Percentiles rank a stretch among this genome's conserved stretches.
These are phyloP conservation scores for Scaptomyza tumidula DNA, from an alignment of 2,888 invertebrate species.

Conservation along the genomic window DNA sequence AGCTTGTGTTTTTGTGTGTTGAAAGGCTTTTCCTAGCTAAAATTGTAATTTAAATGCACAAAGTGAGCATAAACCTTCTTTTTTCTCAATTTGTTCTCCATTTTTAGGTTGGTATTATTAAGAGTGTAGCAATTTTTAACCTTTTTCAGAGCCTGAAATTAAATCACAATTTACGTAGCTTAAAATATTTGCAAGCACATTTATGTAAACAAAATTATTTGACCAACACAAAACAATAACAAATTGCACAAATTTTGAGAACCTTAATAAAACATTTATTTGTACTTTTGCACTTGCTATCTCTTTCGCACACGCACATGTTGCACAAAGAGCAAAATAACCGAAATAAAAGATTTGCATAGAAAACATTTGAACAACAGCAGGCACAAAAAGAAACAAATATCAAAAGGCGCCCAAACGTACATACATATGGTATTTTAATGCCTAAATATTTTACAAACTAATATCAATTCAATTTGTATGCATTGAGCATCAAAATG, in stretches of 20 bases:
- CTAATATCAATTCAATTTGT: constrained; percentile 77
- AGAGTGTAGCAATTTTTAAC: not conserved
- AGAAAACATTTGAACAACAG: constrained; percentile 14
- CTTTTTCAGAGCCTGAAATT: no score
- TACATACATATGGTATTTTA: constrained; percentile 46
- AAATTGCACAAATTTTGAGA: not conserved
- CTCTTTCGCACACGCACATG: constrained; percentile 21
- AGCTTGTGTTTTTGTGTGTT: not conserved
- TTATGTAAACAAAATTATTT: not conserved
- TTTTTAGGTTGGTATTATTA: not conserved
- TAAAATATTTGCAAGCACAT: not conserved
- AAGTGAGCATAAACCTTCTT: not conserved
- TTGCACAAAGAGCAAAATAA: constrained; percentile 1
- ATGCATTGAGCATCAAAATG: constrained; percentile 64
- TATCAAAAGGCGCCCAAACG: constrained; percentile 5
- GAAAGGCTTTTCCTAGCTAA: not conserved
- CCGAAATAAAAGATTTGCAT: not conserved
- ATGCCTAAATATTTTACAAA: constrained; percentile 73
- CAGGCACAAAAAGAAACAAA: constrained; percentile 15
- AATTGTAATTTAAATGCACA: not conserved
- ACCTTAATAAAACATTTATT: not conserved
- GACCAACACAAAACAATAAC: not conserved
- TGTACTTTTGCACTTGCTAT: constrained; percentile 13
- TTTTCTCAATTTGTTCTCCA: not conserved
- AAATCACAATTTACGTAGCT: not conserved